These are phyloP conservation scores for Metaphire vulgaris DNA, from an alignment of 1,140 invertebrate genomes.

Conservation along the genomic window DNA sequence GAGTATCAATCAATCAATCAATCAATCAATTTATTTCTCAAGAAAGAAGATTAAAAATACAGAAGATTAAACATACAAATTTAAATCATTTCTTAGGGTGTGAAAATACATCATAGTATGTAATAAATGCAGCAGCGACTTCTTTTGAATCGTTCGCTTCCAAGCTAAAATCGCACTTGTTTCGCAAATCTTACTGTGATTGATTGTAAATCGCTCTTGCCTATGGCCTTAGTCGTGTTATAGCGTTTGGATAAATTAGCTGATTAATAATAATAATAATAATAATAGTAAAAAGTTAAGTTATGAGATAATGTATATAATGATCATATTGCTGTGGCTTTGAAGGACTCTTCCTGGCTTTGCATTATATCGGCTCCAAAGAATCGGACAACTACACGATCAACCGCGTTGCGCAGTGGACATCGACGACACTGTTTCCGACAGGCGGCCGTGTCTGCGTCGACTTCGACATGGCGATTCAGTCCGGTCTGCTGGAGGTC, in stretches of 20 bases:
- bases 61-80: too few relatives aligned
- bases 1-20: too few relatives aligned
- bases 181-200: too few relatives aligned
- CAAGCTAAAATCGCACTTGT: too few relatives aligned
- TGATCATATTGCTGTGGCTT: neutral
- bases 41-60: too few relatives aligned
- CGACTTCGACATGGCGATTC: neutral
- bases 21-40: too few relatives aligned
- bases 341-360: neutral
- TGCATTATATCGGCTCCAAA: neutral
- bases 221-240: too few relatives aligned
- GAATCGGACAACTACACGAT: neutral
- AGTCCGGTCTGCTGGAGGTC: neutral
- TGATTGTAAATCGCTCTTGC: too few relatives aligned
- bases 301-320: neutral
- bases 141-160: too few relatives aligned
- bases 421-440: neutral
- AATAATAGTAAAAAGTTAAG: neutral
- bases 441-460: neutral
- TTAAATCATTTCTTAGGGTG: too few relatives aligned
- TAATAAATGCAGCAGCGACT: too few relatives aligned
- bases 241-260: neutral
- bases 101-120: too few relatives aligned
- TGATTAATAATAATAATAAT: neutral
- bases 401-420: neutral